Conservation (phyloP, 2,888 invertebrate genomes). For the Athalia circularis region DNA sequence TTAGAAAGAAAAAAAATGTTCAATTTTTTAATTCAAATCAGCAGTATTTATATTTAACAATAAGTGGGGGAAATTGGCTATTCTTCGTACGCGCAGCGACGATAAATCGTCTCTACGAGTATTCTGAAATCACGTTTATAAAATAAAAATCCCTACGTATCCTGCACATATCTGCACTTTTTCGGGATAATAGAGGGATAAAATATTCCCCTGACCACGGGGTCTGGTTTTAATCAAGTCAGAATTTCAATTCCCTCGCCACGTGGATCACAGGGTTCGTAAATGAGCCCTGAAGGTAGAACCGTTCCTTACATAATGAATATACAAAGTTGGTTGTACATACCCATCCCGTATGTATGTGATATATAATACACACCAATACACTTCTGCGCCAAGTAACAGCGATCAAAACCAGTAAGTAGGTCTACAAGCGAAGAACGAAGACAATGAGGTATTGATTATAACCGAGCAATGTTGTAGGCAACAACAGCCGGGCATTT, state of each 20-base stretch:
- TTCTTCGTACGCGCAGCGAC: no score
- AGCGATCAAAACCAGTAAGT: background rate
- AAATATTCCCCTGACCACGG: background rate
- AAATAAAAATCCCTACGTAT: background rate
- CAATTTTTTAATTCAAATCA: no score
- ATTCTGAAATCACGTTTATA: no score
- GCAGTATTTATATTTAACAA: no score
- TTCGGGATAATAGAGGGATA: background rate
- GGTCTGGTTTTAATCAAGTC: constrained; percentile 6
- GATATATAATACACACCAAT: background rate
- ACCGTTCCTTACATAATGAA: background rate
- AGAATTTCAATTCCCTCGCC: background rate
- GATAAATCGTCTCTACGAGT: no score
- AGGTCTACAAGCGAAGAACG: constrained; percentile 28
- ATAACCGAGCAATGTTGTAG: constrained; percentile 33
- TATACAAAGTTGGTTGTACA: background rate
- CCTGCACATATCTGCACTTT: background rate
- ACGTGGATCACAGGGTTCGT: constrained; percentile 1
- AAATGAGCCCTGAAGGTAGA: background rate
- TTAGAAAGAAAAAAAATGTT: no score
- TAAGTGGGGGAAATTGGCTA: no score
- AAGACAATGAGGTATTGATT: constrained; percentile 44
- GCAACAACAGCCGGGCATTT: constrained; percentile 36
- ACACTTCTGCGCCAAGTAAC: background rate
- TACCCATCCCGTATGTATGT: background rate